A percentile compares a stretch with the other conserved stretches of the same genome.
phyloP scores from a whole-genome alignment of 1,140 invertebrate species.

The Campodea augens region DNA sequence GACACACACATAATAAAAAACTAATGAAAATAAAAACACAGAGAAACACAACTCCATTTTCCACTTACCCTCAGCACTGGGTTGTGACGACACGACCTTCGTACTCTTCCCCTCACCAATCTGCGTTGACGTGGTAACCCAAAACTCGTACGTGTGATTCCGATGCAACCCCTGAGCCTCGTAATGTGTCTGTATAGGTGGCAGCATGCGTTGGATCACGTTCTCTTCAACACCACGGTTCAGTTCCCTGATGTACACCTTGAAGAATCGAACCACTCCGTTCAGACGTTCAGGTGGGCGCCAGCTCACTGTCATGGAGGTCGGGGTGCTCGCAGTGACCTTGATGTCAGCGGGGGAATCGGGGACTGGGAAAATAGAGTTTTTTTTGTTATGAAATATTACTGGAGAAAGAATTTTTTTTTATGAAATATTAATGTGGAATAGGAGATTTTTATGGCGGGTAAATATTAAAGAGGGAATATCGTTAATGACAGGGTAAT shows the following conservation, averaged over 20 bases:
- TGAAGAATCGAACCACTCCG: slow-evolving; percentile 28
- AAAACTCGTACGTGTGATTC: slow-evolving; percentile 20
- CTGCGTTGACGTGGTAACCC: slow-evolving; percentile 20
- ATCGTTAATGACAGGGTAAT: too few species aligned
- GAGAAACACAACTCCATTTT: too few species aligned
- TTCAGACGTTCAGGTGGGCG: slow-evolving; percentile 28
- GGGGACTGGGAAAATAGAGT: slow-evolving; percentile 22
- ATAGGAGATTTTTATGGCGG: too few species aligned
- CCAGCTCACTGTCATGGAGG: slow-evolving; percentile 26
- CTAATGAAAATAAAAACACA: too few species aligned
- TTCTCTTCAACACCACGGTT: slow-evolving; percentile 19
- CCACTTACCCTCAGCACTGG: slow-evolving; percentile 4
- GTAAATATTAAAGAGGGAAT: too few species aligned
- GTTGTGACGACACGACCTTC: neutral
- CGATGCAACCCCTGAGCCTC: slow-evolving; percentile 29
- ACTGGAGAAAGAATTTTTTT: too few species aligned
- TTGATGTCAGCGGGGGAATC: slow-evolving; percentile 28
- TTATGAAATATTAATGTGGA: too few species aligned
- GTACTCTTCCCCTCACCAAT: slow-evolving; percentile 19
- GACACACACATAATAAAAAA: too few species aligned
- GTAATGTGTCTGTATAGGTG: slow-evolving; percentile 28
- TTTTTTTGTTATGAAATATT: neutral
- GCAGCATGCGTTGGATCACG: slow-evolving; percentile 22
- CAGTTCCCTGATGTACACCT: slow-evolving; percentile 9
- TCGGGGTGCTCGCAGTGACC: slow-evolving; percentile 22